Conservation (phyloP, 2,888 invertebrate species). For the Heliconius ethilla region DNA sequence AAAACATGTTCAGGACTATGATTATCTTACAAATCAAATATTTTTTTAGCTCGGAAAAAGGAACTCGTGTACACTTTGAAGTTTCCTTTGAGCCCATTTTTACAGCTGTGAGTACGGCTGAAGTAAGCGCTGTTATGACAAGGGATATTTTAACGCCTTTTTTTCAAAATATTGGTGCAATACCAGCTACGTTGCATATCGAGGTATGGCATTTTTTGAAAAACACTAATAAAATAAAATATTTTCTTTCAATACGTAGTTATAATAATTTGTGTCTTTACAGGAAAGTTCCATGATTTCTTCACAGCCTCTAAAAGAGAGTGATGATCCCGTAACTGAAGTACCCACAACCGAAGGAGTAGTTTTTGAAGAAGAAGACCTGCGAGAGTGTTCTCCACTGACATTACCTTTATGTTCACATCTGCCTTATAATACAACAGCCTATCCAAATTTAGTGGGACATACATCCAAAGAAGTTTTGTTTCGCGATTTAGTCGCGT, state of each 20-base stretch:
- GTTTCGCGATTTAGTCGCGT: slow-evolving; percentile 87
- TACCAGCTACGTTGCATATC: slow-evolving; percentile 69
- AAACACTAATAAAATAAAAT: not conserved
- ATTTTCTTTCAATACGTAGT: not conserved
- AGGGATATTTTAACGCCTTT: slow-evolving; percentile 82
- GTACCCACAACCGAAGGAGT: slow-evolving; percentile 70
- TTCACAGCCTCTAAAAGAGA: slow-evolving; percentile 69
- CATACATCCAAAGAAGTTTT: slow-evolving; percentile 85
- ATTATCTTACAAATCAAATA: not conserved
- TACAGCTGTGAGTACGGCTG: slow-evolving; percentile 84
- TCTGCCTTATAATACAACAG: slow-evolving; percentile 89
- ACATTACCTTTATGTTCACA: slow-evolving; percentile 86
- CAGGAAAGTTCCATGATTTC: slow-evolving; percentile 78
- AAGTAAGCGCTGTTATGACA: slow-evolving; percentile 84
- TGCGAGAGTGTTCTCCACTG: slow-evolving; percentile 86
- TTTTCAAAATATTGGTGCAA: slow-evolving; percentile 61
- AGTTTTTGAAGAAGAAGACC: slow-evolving; percentile 75
- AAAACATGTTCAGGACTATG: not conserved
- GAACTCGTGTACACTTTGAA: slow-evolving; percentile 92
- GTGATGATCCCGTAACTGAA: slow-evolving; percentile 66
- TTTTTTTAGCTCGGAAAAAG: slow-evolving; percentile 71
- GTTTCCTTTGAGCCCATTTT: slow-evolving; percentile 91
- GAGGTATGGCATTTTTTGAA: slow-evolving; percentile 57
- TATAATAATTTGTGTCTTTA: not conserved
- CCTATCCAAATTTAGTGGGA: slow-evolving; percentile 91